Base-by-base conservation (phyloP, 2,888 invertebrate genomes). In the Philaethria dido region DNA sequence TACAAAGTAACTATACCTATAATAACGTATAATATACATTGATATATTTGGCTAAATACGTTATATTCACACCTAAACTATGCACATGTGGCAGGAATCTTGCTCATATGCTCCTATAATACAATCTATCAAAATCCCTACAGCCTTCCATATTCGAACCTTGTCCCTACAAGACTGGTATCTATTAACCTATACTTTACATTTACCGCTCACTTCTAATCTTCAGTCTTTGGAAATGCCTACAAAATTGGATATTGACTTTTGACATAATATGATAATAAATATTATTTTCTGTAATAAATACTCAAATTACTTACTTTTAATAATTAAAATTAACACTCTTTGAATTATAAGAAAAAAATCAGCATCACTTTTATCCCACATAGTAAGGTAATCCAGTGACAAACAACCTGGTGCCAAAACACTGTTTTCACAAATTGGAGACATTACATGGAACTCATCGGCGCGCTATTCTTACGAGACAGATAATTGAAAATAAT, bases 41-140 rank as follows among this genome's bases (percentile, higher is more conserved):
- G 54, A 60, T 69, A 69, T 66, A 66, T 69, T 69, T 66, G 67
- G 68, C 65, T 64, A 69, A 68, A 71, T 67, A 72, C 63, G 42
- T 66, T 57, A 68, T 57, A 62, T 61, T 55, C 44, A 57, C 36
- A 50, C 16, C 14, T 47, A 33, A 14, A 29, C 9, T 16, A 44
- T 13, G 16, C 13, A 3, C 16, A 42, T 44, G 18, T 59, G 16
- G 6, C 59, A 44, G 55, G 39, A 25, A 25, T 22, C 22, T 25
- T 22, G n/a, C 22, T n/a, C 57, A 25, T 18, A 33, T 8, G 1
- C 18, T 16, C 13, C 4, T 47, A 39, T 13, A 39, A 1, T 39
- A 39, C 39, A 39, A 20, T 11, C 20, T 47, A 47, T 47, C 22
- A 48, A 48, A 48, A 22, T 3, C 25, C 14, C 14, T 48, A n/a